Base-by-base conservation (phyloP, 2,888 invertebrate species). In the Drosophila mulleri region DNA sequence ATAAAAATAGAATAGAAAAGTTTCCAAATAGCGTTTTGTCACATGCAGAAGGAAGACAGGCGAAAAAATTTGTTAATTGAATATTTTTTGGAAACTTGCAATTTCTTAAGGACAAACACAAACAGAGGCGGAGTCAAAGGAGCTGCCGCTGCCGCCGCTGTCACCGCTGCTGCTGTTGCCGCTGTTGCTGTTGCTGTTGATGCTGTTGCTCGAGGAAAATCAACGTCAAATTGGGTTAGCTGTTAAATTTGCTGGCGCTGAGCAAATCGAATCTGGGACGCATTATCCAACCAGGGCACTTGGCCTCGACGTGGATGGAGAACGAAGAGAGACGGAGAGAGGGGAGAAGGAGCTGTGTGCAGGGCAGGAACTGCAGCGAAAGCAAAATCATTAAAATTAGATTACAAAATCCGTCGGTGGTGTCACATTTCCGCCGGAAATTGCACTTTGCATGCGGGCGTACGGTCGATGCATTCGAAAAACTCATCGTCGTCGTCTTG, bases 401-500 rank as follows among this genome's bases (percentile, higher is more conserved):
- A 86, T 86, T 86, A 86, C 89, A 84, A 77, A 90, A 90, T 90
- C 80, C 87, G 71, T 75, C 73, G 84, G 70, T 75, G 82, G 82
- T 88, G 90, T 86, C 89, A 86, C 86, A 86, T 86, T 86, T 86
- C 86, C 86, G 90, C 63, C 86, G 86, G 86, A 86, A 86, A 86
- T 86, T 86, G 86, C 90, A 86, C 86, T 90, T 83, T 86, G 81
- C 78, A 67, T 77, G 73, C 83, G 68, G 67, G 77, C 48, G 48
- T 14, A 52, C 18, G 2, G 37, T 8, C 44, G 20, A 20, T 23
- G 53, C 53, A 50, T 50, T 50, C 20, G 39, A 35, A 39, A n/a
- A n/a, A 39, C 39, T 35, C 32, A n/a, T 18, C 32, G 35, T 18
- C 20, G 12, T 26, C 23, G 18, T 45, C 64, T 71, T 29, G 48